A percentile compares a stretch with the other conserved stretches of the same genome.
These are phyloP conservation scores for Gasterosteus nipponicus DNA, from an alignment of 2,113 vertebrate species.

Conservation along the genomic window DNA sequence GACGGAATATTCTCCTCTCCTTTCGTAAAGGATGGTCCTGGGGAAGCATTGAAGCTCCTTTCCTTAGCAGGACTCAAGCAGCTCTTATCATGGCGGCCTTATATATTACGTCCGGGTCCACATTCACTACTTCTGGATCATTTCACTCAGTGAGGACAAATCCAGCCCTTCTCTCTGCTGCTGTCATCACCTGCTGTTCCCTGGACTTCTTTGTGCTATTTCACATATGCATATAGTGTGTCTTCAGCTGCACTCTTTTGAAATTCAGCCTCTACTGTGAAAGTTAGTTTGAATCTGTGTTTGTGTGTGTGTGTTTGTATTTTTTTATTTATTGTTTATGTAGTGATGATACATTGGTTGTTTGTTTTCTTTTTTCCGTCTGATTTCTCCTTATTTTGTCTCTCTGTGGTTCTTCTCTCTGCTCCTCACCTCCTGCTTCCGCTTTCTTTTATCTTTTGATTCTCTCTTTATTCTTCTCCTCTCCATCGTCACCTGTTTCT, in stretches of 20 bases:
- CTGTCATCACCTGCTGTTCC: conserved; percentile 21
- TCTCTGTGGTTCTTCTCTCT: background rate
- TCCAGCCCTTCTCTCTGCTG: conserved; percentile 5
- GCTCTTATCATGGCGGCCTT: no score
- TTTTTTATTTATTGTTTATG: conserved; percentile 35
- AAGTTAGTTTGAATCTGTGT: no score
- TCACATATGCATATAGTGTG: background rate
- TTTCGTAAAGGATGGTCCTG: no score
- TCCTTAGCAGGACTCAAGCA: no score
- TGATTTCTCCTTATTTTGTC: background rate
- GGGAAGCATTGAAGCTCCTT: no score
- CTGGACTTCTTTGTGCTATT: background rate
- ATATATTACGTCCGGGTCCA: no score
- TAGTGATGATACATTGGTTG: conserved; percentile 5
- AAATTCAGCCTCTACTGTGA: no score
- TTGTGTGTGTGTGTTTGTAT: background rate
- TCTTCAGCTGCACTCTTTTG: no score
- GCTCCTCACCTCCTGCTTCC: no score
- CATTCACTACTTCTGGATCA: no score
- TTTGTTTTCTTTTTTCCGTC: background rate
- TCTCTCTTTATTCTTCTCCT: background rate
- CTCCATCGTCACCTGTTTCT: background rate
- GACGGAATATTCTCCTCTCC: no score
- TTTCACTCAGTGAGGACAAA: no score
- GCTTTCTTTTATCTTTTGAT: background rate